A percentile compares a stretch with the other conserved stretches of the same genome.
These are phyloP conservation scores for Orthosia incerta DNA, from an alignment of 2,888 invertebrate species.

Conservation along the genomic window DNA sequence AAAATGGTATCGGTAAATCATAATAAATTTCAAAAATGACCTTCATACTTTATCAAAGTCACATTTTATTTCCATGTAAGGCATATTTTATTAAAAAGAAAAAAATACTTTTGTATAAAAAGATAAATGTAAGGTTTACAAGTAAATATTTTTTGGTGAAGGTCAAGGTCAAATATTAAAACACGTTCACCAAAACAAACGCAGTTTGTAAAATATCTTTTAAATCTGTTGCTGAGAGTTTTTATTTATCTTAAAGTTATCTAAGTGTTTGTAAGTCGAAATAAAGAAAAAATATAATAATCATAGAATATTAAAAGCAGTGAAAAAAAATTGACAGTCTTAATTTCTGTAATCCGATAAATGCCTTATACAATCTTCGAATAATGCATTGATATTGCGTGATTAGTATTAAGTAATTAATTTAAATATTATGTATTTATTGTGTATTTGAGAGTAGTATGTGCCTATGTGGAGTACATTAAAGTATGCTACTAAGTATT, in stretches of 20 bases:
- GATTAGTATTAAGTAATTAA: constrained; percentile 6
- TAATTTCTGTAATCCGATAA: neutral
- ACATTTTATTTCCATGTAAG: neutral
- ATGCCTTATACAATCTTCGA: constrained; percentile 9
- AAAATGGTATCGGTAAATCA: neutral
- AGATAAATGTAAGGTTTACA: neutral
- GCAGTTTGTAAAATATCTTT: too few relatives aligned
- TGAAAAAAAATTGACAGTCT: too few relatives aligned
- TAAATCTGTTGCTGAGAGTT: too few relatives aligned
- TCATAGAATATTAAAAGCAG: neutral
- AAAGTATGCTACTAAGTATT: constrained; percentile 27
- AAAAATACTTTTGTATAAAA: neutral
- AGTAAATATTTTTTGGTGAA: constrained; percentile 6
- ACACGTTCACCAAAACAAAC: neutral
- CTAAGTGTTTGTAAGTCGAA: too few relatives aligned
- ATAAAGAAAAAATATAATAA: neutral
- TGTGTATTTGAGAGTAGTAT: constrained; percentile 13
- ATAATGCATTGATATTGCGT: constrained; percentile 22
- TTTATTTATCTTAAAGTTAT: neutral
- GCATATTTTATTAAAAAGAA: neutral
- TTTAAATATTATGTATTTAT: constrained; percentile 21
- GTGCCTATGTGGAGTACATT: neutral
- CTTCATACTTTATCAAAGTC: neutral
- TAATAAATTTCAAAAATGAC: neutral
- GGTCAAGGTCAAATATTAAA: constrained; percentile 18